Conservation (phyloP, 2,113 vertebrate genomes). For the Lipophrys pholis region DNA sequence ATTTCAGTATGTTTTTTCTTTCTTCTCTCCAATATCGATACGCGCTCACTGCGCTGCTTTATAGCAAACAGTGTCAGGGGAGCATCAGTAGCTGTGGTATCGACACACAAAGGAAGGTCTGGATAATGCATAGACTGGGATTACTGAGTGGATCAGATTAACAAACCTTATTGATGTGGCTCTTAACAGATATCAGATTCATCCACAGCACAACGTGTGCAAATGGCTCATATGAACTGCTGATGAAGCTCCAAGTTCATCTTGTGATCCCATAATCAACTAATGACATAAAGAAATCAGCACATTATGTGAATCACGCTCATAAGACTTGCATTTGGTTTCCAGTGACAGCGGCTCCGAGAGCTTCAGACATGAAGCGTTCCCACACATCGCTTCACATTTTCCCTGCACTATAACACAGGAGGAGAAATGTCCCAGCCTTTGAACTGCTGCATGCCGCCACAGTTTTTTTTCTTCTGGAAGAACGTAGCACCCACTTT, state of each 20-base stretch:
- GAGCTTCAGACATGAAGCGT: too few relatives aligned
- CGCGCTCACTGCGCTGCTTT: slow-evolving; percentile 55
- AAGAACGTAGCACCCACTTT: not conserved
- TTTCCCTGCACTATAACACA: not conserved
- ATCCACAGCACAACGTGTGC: slow-evolving; percentile 59
- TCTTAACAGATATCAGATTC: slow-evolving; percentile 78
- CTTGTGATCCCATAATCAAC: slow-evolving; percentile 78
- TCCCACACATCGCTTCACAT: slow-evolving; percentile 26
- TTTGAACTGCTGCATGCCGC: not conserved
- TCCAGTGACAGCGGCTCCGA: slow-evolving; percentile 48
- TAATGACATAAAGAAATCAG: slow-evolving; percentile 77
- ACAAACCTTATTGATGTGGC: slow-evolving; percentile 76
- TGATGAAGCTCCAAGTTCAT: slow-evolving; percentile 63
- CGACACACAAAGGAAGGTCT: slow-evolving; percentile 35
- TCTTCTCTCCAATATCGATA: slow-evolving; percentile 53
- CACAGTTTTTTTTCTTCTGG: not conserved
- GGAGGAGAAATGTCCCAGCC: not conserved
- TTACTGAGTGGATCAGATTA: slow-evolving; percentile 77
- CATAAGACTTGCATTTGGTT: slow-evolving; percentile 79
- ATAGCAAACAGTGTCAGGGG: slow-evolving; percentile 72
- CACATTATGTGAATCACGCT: slow-evolving; percentile 74
- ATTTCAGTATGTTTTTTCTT: slow-evolving; percentile 25
- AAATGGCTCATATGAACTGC: slow-evolving; percentile 67
- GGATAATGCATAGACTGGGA: slow-evolving; percentile 74
- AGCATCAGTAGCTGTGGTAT: slow-evolving; percentile 54